phyloP scores from a whole-genome alignment of 2,113 vertebrate species.

The Eudyptes chrysolophus region DNA sequence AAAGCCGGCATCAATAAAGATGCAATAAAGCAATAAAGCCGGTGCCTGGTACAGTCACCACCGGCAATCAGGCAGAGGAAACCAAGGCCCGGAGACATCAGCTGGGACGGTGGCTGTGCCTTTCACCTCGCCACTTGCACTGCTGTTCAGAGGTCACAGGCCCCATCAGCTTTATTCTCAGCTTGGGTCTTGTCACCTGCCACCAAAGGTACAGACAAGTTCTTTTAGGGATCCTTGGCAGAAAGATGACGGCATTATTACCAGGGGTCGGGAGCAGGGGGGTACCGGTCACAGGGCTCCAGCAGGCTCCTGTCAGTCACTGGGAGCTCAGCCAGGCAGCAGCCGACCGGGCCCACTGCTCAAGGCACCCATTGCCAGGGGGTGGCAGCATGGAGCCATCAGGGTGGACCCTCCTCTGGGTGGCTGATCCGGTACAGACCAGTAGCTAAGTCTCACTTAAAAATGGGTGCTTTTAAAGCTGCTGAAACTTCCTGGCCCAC shows the following conservation, averaged over 20 bases:
- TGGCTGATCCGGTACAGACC: not conserved
- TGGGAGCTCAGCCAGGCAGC: not conserved
- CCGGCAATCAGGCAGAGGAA: not conserved
- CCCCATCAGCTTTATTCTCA: not conserved
- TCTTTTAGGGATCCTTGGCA: not conserved
- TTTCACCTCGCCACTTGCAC: not conserved
- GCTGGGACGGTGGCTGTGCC: not conserved
- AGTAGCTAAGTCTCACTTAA: rapidly evolving
- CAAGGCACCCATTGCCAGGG: not conserved
- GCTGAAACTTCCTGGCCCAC: not conserved
- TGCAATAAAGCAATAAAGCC: too few species aligned
- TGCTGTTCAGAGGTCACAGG: not conserved
- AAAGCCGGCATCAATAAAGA: rapidly evolving
- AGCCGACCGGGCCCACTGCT: not conserved
- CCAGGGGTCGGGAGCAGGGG: not conserved
- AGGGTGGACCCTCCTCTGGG: not conserved
- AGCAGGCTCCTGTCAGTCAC: not conserved
- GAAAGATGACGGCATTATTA: not conserved
- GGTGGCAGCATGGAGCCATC: not conserved
- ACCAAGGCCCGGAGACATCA: not conserved
- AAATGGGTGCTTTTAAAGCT: not conserved
- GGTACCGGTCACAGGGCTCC: not conserved
- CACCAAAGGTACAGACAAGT: not conserved
- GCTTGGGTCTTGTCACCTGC: not conserved
- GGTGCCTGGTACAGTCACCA: rapidly evolving